Evolutionary conservation across 2,888 invertebrate species (phyloP), one percentile per base, ranked within the genome.

Genomic region (Ornithoptera alexandrae): DNA sequence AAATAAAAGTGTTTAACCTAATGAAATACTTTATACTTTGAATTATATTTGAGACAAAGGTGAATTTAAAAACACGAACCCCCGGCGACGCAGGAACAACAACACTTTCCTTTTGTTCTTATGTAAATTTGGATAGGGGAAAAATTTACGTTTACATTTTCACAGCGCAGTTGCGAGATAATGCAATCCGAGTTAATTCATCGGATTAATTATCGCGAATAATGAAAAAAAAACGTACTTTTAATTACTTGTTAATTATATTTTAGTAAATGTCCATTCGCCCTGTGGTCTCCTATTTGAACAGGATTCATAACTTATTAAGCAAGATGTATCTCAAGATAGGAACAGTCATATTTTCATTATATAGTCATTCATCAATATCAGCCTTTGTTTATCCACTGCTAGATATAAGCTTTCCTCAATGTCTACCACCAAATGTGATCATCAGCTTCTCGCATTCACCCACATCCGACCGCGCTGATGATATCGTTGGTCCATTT

Each of bases 111-210:
- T 67, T 61, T 67, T 61, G 67, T 67, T 53, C 53, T 61, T 61
- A 53, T 53, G 67, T 67, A 61, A 61, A 61, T 61, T 67, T 67
- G 67, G 24, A 20, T 53, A 22, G 60, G 67, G 66, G 22, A 53
- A 61, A 60, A 61, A 61, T 67, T 61, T 61, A 60, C 67, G 30
- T 36, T 67, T 61, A 36, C 53, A 67, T 67, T 61, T 61, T 53
- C 67, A 36, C 36, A 61, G 61, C 61, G 53, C 61, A 61, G 67
- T 60, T 60, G n/a, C 67, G 60, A 50, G 67, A 53, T 67, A 61
- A 61, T 67, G 53, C 67, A 67, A 61, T 20, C 61, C 17, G 53
- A 46, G 10, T 67, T 17, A 53, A 59, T 67, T 61, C 53, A 67
- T 67, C 56, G 61, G 22, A 20, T 67, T 67, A 61, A 39, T 58